These are phyloP conservation scores for Siniperca obscura DNA, from an alignment of 2,797 vertebrate genomes.

Conservation along the genomic window DNA sequence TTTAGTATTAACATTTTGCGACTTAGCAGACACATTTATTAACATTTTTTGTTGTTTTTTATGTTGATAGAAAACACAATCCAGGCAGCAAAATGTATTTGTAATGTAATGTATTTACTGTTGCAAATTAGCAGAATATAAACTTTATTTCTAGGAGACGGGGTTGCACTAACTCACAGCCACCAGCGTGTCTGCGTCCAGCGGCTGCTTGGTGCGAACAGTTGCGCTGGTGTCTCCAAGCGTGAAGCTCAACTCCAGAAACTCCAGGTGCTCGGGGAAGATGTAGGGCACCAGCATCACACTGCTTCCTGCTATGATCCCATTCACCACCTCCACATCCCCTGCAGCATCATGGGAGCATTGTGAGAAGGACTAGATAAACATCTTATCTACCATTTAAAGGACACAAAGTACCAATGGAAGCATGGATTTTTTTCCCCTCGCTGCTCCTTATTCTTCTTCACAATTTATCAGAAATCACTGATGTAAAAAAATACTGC, in stretches of 20 bases:
- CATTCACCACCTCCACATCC: constrained; percentile 76
- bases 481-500: background rate
- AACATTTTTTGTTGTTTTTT: background rate
- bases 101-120: background rate
- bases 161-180: background rate
- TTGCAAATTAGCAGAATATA: background rate
- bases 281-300: background rate
- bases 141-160: background rate
- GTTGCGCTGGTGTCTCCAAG: constrained; percentile 41
- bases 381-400: background rate
- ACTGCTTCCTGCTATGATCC: constrained; percentile 35
- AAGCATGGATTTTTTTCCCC: too few species aligned
- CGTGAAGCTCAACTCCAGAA: constrained; percentile 59
- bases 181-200: constrained; percentile 70
- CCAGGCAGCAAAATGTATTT: background rate
- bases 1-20: too few species aligned
- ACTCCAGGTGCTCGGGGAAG: constrained; percentile 25
- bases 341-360: constrained; percentile 70
- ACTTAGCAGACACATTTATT: too few species aligned
- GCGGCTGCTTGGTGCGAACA: constrained; percentile 62
- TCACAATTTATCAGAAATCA: background rate
- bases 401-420: background rate
- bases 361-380: background rate
- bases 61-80: background rate
- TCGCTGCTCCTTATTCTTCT: background rate